phyloP scores from a whole-genome alignment of 2,797 vertebrate genomes.

The Anabacerthia variegaticeps region DNA sequence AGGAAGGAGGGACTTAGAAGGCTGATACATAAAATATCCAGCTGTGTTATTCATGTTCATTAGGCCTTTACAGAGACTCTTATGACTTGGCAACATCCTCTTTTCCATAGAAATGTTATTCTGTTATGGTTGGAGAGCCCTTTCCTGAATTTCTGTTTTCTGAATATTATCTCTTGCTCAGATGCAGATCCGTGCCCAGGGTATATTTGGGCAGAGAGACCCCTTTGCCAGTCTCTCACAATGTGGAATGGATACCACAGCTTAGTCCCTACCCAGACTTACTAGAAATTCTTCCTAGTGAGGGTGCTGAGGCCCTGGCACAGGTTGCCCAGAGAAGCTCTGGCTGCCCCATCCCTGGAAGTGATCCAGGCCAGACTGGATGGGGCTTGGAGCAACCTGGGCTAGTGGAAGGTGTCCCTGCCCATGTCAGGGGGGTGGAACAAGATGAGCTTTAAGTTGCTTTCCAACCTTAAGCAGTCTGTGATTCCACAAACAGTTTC shows the following conservation, averaged over 20 bases:
- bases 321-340: neutral
- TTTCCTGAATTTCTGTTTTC: neutral
- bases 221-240: neutral
- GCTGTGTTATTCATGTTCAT: conserved; percentile 57
- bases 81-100: conserved; percentile 18
- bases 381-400: neutral
- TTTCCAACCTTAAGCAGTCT: neutral
- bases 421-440: rapidly evolving
- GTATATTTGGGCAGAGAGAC: neutral
- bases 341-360: neutral
- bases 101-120: conserved; percentile 41
- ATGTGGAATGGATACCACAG: neutral
- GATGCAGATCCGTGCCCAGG: neutral
- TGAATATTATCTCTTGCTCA: neutral
- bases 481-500: neutral
- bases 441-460: rapidly evolving
- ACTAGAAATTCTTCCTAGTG: neutral
- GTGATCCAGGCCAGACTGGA: neutral
- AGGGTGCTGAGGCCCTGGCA: neutral
- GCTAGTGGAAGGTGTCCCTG: neutral
- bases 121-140: conserved; percentile 31
- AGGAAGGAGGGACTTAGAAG: conserved; percentile 46
- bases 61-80: conserved; percentile 10
- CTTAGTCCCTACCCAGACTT: neutral
- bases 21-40: conserved; percentile 39